Percentiles rank a stretch among this genome's conserved stretches.
phyloP scores from a whole-genome alignment of 1,140 invertebrate genomes.

The Brachionus angularis region DNA sequence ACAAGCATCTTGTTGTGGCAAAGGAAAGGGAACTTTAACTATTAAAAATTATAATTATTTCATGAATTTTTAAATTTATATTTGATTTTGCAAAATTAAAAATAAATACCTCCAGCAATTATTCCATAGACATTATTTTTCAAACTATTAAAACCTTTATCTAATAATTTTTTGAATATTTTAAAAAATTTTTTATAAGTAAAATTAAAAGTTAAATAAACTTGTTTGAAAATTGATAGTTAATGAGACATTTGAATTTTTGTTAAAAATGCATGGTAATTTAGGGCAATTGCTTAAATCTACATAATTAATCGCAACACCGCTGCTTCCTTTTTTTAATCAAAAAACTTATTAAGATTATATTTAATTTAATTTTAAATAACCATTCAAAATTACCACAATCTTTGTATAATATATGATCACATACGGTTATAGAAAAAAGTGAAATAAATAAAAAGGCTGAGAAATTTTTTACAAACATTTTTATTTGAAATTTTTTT shows the following conservation, averaged over 20 bases:
- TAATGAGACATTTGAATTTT: constrained; percentile 21
- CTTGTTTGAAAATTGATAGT: constrained; percentile 28
- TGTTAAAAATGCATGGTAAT: constrained; percentile 38
- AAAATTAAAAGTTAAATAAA: not conserved
- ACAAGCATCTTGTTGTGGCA: constrained; percentile 32
- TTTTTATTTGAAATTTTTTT: too few species aligned
- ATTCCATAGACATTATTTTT: constrained; percentile 30
- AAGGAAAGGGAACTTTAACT: constrained; percentile 37
- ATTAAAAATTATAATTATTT: too few species aligned
- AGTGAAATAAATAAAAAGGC: too few species aligned
- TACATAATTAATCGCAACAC: not conserved
- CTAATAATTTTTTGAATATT: not conserved
- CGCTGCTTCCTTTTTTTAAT: not conserved
- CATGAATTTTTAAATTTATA: too few species aligned
- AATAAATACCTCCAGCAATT: constrained; percentile 28
- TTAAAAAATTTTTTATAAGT: not conserved
- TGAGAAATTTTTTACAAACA: too few species aligned
- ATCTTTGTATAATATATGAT: too few species aligned
- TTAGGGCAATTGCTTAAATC: not conserved
- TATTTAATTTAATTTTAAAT: too few species aligned
- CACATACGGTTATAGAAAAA: too few species aligned
- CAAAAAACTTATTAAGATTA: too few species aligned
- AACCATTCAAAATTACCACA: too few species aligned
- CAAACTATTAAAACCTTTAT: not conserved
- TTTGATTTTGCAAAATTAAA: too few species aligned